phyloP scores from a whole-genome alignment of 2,888 invertebrate genomes.

The Lissonota sp. region DNA sequence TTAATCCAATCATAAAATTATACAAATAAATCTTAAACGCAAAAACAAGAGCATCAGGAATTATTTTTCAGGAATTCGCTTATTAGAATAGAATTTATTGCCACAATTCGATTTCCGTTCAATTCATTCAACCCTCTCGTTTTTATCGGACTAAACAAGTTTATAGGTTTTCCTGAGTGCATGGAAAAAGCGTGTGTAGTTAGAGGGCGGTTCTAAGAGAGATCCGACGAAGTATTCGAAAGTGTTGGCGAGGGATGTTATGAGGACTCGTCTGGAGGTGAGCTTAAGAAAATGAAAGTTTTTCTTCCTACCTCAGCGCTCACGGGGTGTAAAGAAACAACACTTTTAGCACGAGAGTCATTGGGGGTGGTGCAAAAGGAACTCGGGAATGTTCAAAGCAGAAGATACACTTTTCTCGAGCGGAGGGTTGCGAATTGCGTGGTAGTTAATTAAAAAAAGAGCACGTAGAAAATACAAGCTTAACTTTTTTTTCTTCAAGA shows the following conservation, averaged over 20 bases:
- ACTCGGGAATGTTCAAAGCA: background rate
- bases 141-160: background rate
- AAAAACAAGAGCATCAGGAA: background rate
- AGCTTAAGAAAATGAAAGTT: slow-evolving; percentile 55
- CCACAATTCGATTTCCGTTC: slow-evolving; percentile 3
- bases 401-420: slow-evolving; percentile 44
- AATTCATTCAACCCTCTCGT: slow-evolving; percentile 20
- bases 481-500: slow-evolving; percentile 29
- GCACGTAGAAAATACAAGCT: slow-evolving; percentile 16
- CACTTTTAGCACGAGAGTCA: slow-evolving; percentile 35
- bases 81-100: background rate
- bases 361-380: slow-evolving; percentile 40
- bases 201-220: background rate
- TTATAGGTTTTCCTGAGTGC: slow-evolving; percentile 33
- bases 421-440: slow-evolving; percentile 54
- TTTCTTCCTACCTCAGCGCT: background rate
- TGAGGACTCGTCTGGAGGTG: slow-evolving; percentile 14
- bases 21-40: background rate
- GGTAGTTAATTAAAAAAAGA: slow-evolving; percentile 75
- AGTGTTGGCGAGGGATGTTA: slow-evolving; percentile 23
- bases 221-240: background rate
- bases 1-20: background rate
- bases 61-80: no score
- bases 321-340: slow-evolving; percentile 31
- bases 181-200: slow-evolving; percentile 18